phyloP scores from a whole-genome alignment of 2,797 vertebrate species.

The Hephaestus fuliginosus region DNA sequence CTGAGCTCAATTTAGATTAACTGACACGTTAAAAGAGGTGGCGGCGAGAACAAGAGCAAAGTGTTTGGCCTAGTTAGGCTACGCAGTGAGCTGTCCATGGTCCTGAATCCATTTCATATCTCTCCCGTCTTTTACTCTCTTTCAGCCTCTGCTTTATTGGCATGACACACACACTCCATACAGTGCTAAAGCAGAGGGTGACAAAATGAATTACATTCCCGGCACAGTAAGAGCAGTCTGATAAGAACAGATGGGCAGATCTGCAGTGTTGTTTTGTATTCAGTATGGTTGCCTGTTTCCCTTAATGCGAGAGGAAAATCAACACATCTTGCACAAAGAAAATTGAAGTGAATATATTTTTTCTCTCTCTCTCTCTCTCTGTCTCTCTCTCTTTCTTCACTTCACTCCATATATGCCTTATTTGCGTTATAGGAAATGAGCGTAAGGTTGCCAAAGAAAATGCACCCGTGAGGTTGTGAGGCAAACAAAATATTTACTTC shows the following conservation, averaged over 20 bases:
- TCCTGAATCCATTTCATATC: conserved; percentile 75
- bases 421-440: conserved; percentile 12
- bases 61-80: conserved; percentile 57
- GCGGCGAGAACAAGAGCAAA: conserved; percentile 44
- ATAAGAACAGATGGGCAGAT: conserved; percentile 49
- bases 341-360: background rate
- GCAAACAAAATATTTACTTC: background rate
- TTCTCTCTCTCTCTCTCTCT: background rate
- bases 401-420: background rate
- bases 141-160: conserved; percentile 26
- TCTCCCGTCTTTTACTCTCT: conserved; percentile 24
- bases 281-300: conserved; percentile 2
- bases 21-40: conserved; percentile 28
- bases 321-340: conserved; percentile 18
- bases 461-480: background rate
- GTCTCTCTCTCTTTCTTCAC: background rate
- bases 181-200: conserved; percentile 25
- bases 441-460: background rate
- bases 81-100: conserved; percentile 79
- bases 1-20: conserved; percentile 54
- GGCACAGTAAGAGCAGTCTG: conserved; percentile 29
- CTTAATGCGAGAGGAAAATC: conserved; percentile 31
- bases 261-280: conserved; percentile 38
- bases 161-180: conserved; percentile 28
- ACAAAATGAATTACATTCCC: conserved; percentile 43